Evolutionary conservation across 2,113 vertebrate genomes (phyloP), one percentile per base, ranked within the genome.

Genomic region (Ictidomys tridecemlineatus): DNA sequence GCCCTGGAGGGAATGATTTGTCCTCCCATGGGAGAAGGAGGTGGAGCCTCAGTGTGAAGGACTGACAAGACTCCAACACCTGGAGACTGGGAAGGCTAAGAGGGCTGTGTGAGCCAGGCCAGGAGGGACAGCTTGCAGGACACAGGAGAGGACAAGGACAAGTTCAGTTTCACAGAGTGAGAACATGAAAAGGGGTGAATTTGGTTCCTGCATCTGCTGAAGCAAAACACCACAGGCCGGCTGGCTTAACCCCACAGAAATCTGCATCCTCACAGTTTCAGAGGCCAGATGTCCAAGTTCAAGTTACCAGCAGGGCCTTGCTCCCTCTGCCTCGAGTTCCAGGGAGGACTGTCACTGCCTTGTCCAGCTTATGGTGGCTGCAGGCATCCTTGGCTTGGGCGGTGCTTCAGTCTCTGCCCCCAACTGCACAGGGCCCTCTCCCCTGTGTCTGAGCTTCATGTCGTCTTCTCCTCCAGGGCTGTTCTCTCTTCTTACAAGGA

Each of bases 1-100:
- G 5, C 10, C 9, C 1, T 2, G 80, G 37, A 37, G 28, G 42
- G 37, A 9, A 8, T 2, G 5, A 11, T 45, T 6, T 32, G 63
- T 3, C 5, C 65, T 14, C 18, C 12, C 73, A 1, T 0, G 6
- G 61, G 28, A 39, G 58, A 45, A 24, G 24, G 0, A 0, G 4
- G 22, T 61, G 20, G 53, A 53, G 53, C 16, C 4, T 53, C 53
- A 53, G 53, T 2, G 58, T 28, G 58, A 48, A 26, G 48, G 56
- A 20, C 6, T 20, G 17, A 20, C 22, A 61, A 61, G 58, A 61
- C 58, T 61, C 56, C 56, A 24, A 61, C 20, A 22, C 30, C 24
- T 5, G 26, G 11, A 39, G 72, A 9, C 63, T 28, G 9, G 30
- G 28, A 28, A 13, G 53, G 80, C 80, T 5, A 69, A 16, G 58